These are phyloP conservation scores for Ceriagrion tenellum DNA, from an alignment of 2,888 invertebrate genomes.

Conservation along the genomic window DNA sequence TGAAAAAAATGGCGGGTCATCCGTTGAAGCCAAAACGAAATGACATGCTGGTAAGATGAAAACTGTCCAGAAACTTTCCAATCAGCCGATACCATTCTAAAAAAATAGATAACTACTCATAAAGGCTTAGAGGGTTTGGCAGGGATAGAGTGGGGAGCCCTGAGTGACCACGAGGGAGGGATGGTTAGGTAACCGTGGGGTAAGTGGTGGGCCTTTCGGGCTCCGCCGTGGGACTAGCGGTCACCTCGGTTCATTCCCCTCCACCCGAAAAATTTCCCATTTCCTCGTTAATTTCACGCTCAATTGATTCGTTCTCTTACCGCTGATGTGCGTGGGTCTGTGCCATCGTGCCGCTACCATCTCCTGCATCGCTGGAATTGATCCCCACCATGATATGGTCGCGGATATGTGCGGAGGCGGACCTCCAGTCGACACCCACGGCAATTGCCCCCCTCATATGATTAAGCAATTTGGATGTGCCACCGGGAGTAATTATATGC, in stretches of 20 bases:
- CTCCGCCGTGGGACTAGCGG: neutral
- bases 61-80: too few species aligned
- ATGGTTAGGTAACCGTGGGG: too few species aligned
- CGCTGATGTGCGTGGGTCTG: neutral
- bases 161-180: too few species aligned
- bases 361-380: neutral
- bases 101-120: too few species aligned
- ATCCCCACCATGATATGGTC: neutral
- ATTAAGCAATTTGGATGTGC: constrained; percentile 18
- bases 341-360: neutral
- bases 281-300: constrained; percentile 10
- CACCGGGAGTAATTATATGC: neutral
- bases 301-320: neutral
- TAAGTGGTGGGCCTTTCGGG: too few species aligned
- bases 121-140: too few species aligned
- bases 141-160: too few species aligned
- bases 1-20: too few species aligned
- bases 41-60: too few species aligned
- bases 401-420: neutral
- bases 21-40: too few species aligned
- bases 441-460: neutral
- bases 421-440: neutral
- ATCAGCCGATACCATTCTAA: too few species aligned
- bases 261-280: neutral
- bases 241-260: constrained; percentile 11